A percentile compares a stretch with the other conserved stretches of the same genome.
Conservation (phyloP, 2,888 invertebrate species). For the Tinea pellionella region DNA sequence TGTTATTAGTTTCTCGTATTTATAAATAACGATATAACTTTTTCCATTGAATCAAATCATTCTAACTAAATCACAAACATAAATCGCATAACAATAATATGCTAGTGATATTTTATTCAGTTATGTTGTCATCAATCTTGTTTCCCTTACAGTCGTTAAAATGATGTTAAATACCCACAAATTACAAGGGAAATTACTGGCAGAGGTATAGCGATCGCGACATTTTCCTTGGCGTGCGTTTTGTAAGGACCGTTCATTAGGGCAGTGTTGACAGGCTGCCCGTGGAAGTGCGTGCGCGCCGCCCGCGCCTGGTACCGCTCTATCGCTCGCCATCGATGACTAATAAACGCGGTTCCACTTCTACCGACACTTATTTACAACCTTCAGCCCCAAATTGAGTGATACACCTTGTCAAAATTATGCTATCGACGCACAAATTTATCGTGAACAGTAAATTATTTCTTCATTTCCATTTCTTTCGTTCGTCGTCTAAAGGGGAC, state of each 20-base stretch:
- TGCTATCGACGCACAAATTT: slow-evolving; percentile 51
- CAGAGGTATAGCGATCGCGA: slow-evolving; percentile 58
- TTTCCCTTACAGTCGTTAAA: background rate
- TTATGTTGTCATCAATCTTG: slow-evolving; percentile 1
- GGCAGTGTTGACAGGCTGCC: slow-evolving; percentile 58
- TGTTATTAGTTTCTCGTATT: no score
- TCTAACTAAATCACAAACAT: slow-evolving; percentile 1
- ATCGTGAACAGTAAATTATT: slow-evolving; percentile 54
- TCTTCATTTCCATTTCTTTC: slow-evolving; percentile 45
- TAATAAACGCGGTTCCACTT: slow-evolving; percentile 62
- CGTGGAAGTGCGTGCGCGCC: slow-evolving; percentile 56
- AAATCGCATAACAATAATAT: background rate
- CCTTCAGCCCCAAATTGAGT: slow-evolving; percentile 62
- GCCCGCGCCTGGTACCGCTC: slow-evolving; percentile 57
- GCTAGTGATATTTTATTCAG: background rate
- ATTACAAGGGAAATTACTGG: slow-evolving; percentile 59
- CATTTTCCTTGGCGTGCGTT: slow-evolving; percentile 56
- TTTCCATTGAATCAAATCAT: background rate
- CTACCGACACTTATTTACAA: slow-evolving; percentile 57
- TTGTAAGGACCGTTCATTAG: slow-evolving; percentile 68
- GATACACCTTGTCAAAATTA: slow-evolving; percentile 53
- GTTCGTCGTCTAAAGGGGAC: background rate
- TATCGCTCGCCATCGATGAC: slow-evolving; percentile 69
- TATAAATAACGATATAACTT: background rate
- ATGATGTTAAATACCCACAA: slow-evolving; percentile 64